Conservation (phyloP, 2,888 invertebrate genomes). For the Tenthredo mesomela region DNA sequence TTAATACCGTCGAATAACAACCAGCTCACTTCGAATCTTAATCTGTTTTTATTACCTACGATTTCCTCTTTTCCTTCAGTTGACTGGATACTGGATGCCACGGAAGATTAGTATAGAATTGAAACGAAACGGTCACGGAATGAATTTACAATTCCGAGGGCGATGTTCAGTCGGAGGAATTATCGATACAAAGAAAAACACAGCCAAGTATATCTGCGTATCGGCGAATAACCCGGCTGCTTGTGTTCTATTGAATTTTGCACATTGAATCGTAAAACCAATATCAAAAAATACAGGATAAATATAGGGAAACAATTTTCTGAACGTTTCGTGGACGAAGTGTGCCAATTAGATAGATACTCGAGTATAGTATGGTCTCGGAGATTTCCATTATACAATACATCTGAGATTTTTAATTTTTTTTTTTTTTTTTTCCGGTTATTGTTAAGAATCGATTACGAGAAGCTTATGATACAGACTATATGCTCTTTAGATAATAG, state of each 20-base stretch:
- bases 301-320: background rate
- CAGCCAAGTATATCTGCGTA: background rate
- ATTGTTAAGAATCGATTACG: background rate
- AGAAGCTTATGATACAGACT: background rate
- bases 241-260: background rate
- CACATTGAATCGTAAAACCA: background rate
- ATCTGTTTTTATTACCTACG: conserved; percentile 32
- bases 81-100: background rate
- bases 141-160: background rate
- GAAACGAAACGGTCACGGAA: conserved; percentile 1
- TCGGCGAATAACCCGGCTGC: background rate
- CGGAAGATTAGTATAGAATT: background rate
- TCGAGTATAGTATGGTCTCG: background rate
- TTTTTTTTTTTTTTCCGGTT: background rate
- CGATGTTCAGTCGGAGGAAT: background rate
- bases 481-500: background rate
- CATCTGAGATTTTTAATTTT: background rate
- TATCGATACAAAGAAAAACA: background rate
- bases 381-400: background rate
- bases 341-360: conserved; percentile 20
- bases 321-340: background rate
- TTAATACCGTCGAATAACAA: conserved; percentile 26
- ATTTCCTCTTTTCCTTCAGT: background rate
- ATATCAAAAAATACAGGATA: conserved; percentile 23
- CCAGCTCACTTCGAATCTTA: background rate